These are phyloP conservation scores for Orchestia grillus DNA, from an alignment of 1,140 invertebrate species.

Conservation along the genomic window DNA sequence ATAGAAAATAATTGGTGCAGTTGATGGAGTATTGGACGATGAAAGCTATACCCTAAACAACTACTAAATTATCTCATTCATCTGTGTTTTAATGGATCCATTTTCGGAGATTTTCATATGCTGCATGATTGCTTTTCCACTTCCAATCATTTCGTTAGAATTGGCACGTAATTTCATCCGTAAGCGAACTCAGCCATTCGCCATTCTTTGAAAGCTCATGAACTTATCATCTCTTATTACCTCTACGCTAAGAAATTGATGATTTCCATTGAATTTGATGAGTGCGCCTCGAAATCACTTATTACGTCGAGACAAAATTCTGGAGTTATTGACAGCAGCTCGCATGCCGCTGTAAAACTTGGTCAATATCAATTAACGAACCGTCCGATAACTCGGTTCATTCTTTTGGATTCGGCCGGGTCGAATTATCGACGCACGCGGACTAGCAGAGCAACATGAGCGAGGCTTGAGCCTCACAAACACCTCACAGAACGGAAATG, in stretches of 20 bases:
- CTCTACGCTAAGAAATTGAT: not conserved
- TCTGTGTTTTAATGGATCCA: not conserved
- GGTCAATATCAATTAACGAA: conserved; percentile 49
- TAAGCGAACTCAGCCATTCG: not conserved
- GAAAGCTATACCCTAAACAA: not conserved
- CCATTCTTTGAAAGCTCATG: not conserved
- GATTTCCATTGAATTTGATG: not conserved
- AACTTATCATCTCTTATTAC: not conserved
- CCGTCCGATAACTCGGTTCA: conserved; percentile 1
- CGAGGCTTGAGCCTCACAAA: not conserved
- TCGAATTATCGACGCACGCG: not conserved
- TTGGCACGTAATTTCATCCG: not conserved
- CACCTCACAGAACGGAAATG: not conserved
- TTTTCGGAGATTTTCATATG: not conserved
- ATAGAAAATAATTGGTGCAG: not conserved
- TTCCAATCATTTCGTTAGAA: not conserved
- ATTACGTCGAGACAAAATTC: not conserved
- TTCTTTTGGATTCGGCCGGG: not conserved
- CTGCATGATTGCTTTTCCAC: not conserved
- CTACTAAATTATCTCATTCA: not conserved
- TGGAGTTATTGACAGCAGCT: conserved; percentile 20
- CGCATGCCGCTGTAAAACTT: not conserved
- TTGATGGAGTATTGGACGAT: not conserved
- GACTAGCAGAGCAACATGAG: not conserved
- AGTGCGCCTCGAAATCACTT: conserved; percentile 1